Evolutionary conservation across 2,888 invertebrate genomes (phyloP).

Genomic region (Harmothoe impar): DNA sequence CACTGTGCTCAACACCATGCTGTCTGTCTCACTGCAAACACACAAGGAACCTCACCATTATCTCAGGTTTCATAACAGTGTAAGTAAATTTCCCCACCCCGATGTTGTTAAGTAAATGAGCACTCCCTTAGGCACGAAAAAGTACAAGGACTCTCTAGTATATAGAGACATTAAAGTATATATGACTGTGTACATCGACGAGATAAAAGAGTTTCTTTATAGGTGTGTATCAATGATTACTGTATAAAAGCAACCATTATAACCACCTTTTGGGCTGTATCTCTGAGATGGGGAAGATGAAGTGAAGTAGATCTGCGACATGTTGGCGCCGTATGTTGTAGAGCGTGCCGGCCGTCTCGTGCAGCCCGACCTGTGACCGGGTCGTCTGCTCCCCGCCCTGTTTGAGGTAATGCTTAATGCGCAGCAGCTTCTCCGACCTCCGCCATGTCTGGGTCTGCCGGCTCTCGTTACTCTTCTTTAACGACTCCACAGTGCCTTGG

Average conservation of each 20-base stretch:
- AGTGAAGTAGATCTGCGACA: constrained; percentile 70
- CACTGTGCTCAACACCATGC: constrained; percentile 80
- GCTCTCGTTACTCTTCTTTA: constrained; percentile 43
- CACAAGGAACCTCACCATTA: neutral
- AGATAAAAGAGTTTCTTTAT: too few relatives aligned
- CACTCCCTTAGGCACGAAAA: too few relatives aligned
- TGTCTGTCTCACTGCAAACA: constrained; percentile 74
- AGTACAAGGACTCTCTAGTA: too few relatives aligned
- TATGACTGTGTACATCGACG: too few relatives aligned
- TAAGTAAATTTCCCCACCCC: neutral
- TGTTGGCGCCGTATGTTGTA: constrained; percentile 63
- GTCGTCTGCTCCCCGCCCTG: neutral
- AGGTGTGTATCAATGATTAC: too few relatives aligned
- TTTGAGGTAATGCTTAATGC: constrained; percentile 61
- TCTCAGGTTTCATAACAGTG: neutral
- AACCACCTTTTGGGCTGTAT: constrained; percentile 72
- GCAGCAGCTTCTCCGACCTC: constrained; percentile 63
- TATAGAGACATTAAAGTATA: too few relatives aligned
- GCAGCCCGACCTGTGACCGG: neutral
- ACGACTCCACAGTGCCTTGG: neutral
- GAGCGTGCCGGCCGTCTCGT: neutral
- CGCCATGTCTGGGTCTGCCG: constrained; percentile 46
- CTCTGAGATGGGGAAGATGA: constrained; percentile 75
- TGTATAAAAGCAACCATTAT: too few relatives aligned
- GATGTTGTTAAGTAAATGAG: neutral